Evolutionary conservation across 2,888 invertebrate genomes (phyloP).

Genomic region (Apamea crenata): DNA sequence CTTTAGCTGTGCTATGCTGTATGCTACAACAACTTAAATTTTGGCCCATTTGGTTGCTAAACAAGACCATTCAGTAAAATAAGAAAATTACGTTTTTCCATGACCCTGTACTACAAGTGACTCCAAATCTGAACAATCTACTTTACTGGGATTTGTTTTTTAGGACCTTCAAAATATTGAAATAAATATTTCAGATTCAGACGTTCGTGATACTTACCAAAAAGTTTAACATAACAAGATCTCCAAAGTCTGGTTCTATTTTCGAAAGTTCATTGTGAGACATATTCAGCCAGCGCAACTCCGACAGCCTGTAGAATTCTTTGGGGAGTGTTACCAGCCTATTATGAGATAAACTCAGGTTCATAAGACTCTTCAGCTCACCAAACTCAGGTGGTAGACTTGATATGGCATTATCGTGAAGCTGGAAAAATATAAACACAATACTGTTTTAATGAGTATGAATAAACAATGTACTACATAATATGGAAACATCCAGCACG

Average conservation of each 20-base stretch:
- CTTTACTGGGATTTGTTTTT: background rate
- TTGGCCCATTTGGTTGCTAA: background rate
- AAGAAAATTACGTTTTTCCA: no score
- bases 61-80: no score
- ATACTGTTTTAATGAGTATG: background rate
- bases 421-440: constrained; percentile 85
- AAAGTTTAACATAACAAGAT: constrained; percentile 93
- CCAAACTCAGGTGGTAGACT: constrained; percentile 94
- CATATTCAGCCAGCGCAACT: constrained; percentile 93
- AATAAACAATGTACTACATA: background rate
- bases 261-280: constrained; percentile 93
- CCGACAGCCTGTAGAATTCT: constrained; percentile 92
- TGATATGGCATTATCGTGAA: constrained; percentile 95
- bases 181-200: background rate
- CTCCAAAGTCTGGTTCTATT: constrained; percentile 93
- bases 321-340: constrained; percentile 91
- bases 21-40: background rate
- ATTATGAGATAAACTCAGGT: constrained; percentile 93
- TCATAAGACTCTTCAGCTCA: constrained; percentile 92
- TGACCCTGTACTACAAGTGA: no score
- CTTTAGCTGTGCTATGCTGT: background rate
- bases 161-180: background rate
- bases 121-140: background rate
- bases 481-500: background rate
- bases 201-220: constrained; percentile 76